Percentiles rank a stretch among this genome's conserved stretches.
These are phyloP conservation scores for Neoniphon sammara DNA, from an alignment of 2,797 vertebrate species.

Conservation along the genomic window DNA sequence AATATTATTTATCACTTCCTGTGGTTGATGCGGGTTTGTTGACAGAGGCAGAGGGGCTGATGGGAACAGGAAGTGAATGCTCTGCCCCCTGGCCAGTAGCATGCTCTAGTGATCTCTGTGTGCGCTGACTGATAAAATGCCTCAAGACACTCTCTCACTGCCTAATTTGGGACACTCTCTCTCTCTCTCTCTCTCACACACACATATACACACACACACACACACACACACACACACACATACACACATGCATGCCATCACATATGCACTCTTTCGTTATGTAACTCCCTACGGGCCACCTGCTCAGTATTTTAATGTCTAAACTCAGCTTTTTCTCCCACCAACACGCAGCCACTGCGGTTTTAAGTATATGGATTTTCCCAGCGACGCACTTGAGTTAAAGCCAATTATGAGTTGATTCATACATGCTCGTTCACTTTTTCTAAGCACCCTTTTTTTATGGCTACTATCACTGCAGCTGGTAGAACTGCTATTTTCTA, in stretches of 20 bases:
- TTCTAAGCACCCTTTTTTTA: no score
- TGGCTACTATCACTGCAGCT: no score
- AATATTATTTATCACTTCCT: constrained; percentile 46
- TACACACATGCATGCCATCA: not conserved
- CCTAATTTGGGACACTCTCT: constrained; percentile 51
- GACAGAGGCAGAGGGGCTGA: constrained; percentile 59
- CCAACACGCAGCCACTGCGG: no score
- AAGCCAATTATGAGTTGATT: constrained; percentile 55
- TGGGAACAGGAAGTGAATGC: constrained; percentile 71
- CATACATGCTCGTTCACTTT: no score
- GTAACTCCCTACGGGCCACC: no score
- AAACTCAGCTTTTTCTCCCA: constrained; percentile 37
- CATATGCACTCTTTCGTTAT: constrained; percentile 2
- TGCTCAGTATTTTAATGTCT: no score
- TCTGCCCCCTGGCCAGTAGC: constrained; percentile 43
- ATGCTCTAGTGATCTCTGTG: constrained; percentile 39
- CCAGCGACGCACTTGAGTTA: constrained; percentile 30
- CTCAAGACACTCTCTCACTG: constrained; percentile 31
- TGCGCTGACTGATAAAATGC: constrained; percentile 38
- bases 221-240: constrained; percentile 21
- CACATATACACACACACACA: not conserved
- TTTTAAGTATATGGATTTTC: no score
- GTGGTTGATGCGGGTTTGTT: constrained; percentile 51
- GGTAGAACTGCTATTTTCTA: no score
- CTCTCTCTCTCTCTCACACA: no score